Evolutionary conservation across 2,113 vertebrate species (phyloP), one percentile per base, ranked within the genome.

Genomic region (Rhinopomastus cyanomelas): DNA sequence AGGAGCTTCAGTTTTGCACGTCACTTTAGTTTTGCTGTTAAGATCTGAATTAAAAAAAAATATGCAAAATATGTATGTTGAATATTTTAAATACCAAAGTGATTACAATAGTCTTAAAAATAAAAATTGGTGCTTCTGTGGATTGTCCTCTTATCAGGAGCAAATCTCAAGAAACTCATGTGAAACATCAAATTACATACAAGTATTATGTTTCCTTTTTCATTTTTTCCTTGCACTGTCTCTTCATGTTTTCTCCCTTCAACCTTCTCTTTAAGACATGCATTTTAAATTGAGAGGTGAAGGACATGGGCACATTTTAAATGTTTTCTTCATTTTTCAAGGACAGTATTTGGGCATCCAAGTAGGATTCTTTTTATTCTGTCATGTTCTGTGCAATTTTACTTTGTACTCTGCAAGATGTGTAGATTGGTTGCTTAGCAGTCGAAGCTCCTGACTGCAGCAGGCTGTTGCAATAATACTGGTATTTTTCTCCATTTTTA

Each of bases 391-490:
- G 22, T 74, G 85, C 76, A 56, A 26, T 67, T 66, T 71, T 46
- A 2, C 64, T 87, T 67, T 4, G 8, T 85, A 37, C 32, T 87
- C 44, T 59, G 5, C 0, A 1, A 56, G 60, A 36, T 81, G 39
- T 72, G 68, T 65, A 42, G 39, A 42, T 11, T 81, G 68, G 93
- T 96, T 96, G 91, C 94, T 94, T 93, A 93, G 93, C 93, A 92
- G 92, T 94, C 29, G 61, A 56, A 49, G 89, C 64, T 74, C 15
- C 76, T 69, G 78, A 73, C 64, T 88, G 86, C 81, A 92, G 84
- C 81, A 78, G 69, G 61, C 84, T 93, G 32, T 78, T 65, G 77
- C 46, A 77, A 18, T 17, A 78, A 18, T 64, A 16, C 72, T 71
- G 68, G 8, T 68, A 7, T 85, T 85, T 89, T 74, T 68, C 65